phyloP scores from a whole-genome alignment of 2,888 invertebrate genomes.

The Pegoplata infirma region DNA sequence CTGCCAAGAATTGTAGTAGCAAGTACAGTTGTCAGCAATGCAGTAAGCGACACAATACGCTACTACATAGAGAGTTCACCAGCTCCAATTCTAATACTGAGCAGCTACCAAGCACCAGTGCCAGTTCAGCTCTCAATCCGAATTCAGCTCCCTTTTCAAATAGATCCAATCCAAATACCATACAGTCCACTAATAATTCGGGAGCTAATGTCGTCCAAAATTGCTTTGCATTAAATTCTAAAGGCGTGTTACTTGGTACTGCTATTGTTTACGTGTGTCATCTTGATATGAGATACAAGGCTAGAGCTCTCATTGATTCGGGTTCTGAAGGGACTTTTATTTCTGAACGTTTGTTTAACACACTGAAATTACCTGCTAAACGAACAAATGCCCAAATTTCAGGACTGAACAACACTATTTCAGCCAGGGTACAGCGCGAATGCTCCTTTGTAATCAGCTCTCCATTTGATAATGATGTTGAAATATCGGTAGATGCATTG shows the following conservation, averaged over 20 bases:
- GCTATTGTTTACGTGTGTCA: constrained; percentile 23
- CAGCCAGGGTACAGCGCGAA: not conserved
- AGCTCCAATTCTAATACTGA: not conserved
- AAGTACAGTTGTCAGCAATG: constrained; percentile 19
- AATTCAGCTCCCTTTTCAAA: not conserved
- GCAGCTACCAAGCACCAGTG: not conserved
- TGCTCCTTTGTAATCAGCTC: constrained; percentile 15
- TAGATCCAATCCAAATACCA: not conserved
- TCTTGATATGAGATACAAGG: not conserved
- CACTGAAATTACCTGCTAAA: constrained; percentile 8
- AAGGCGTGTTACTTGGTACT: constrained; percentile 28
- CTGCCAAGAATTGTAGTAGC: constrained; percentile 8
- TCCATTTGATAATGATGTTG: not conserved
- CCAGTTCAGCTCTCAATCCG: not conserved
- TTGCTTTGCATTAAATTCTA: not conserved
- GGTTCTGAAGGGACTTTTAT: constrained; percentile 52
- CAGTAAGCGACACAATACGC: constrained; percentile 19
- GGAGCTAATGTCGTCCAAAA: too few species aligned
- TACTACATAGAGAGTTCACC: not conserved
- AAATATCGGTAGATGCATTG: not conserved
- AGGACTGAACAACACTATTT: constrained; percentile 24
- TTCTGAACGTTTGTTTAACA: constrained; percentile 19
- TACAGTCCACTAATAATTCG: constrained; percentile 34
- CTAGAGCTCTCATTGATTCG: constrained; percentile 43
- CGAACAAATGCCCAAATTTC: constrained; percentile 11